Evolutionary conservation across 2,888 invertebrate genomes (phyloP).

Genomic region (Alentia gelatinosa): DNA sequence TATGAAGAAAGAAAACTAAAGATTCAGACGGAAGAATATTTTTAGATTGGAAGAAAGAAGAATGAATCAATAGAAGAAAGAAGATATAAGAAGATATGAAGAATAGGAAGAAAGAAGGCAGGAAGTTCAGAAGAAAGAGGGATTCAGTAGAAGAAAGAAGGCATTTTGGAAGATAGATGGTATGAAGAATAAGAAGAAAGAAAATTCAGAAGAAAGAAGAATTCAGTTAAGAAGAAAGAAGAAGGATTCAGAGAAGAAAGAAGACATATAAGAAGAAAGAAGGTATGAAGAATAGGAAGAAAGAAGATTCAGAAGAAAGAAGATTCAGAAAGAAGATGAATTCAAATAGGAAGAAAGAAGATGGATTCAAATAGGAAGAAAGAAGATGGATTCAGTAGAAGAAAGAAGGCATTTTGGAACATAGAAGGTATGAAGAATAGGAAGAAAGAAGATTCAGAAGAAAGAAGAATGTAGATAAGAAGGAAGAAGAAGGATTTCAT

Average conservation of each 20-base stretch:
- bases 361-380: neutral
- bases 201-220: neutral
- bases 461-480: neutral
- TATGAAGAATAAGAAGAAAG: neutral
- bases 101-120: neutral
- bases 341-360: neutral
- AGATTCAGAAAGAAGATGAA: slow-evolving; percentile 1
- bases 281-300: too few relatives aligned
- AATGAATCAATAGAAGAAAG: neutral
- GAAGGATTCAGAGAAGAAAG: too few relatives aligned
- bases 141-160: too few relatives aligned
- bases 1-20: neutral
- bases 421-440: neutral
- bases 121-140: neutral
- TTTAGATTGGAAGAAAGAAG: neutral
- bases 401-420: neutral
- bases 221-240: neutral
- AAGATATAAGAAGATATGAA: neutral
- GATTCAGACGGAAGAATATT: neutral
- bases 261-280: neutral
- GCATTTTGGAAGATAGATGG: neutral
- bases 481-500: neutral
- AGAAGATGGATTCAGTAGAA: neutral
- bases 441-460: neutral
- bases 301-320: too few relatives aligned